Conservation (phyloP, 2,888 invertebrate species). For the Serripes groenlandicus region DNA sequence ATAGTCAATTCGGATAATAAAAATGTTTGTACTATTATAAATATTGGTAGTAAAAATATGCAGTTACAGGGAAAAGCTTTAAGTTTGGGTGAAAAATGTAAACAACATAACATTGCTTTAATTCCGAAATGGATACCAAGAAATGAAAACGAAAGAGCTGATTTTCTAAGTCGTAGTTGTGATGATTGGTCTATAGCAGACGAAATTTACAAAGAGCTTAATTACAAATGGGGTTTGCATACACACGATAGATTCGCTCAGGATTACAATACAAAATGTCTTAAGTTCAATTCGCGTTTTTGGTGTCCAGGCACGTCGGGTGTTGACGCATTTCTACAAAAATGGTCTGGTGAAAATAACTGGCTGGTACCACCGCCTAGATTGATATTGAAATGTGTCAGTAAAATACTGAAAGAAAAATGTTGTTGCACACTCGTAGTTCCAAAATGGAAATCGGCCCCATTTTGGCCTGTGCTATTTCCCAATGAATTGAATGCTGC, state of each 20-base stretch:
- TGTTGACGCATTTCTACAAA: not conserved
- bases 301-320: slow-evolving; percentile 3
- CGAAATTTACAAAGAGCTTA: not conserved
- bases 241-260: not conserved
- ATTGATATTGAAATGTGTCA: not conserved
- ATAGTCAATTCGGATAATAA: not conserved
- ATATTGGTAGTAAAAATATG: slow-evolving; percentile 1
- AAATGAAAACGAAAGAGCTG: not conserved
- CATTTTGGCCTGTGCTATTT: slow-evolving; percentile 13
- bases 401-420: not conserved
- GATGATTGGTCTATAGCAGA: not conserved
- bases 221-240: not conserved
- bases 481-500: not conserved
- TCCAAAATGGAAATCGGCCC: slow-evolving; percentile 13
- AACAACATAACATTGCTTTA: not conserved
- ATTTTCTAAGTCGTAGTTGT: not conserved
- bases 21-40: not conserved
- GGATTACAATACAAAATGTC: not conserved
- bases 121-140: not conserved
- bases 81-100: not conserved
- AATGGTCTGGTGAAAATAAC: not conserved
- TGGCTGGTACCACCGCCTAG: slow-evolving; percentile 4
- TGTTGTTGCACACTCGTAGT: slow-evolving; percentile 8
- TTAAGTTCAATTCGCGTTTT: not conserved
- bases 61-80: not conserved